A percentile compares a stretch with the other conserved stretches of the same genome.
phyloP scores from a whole-genome alignment of 2,797 vertebrate genomes.

The Myotis findleyi region DNA sequence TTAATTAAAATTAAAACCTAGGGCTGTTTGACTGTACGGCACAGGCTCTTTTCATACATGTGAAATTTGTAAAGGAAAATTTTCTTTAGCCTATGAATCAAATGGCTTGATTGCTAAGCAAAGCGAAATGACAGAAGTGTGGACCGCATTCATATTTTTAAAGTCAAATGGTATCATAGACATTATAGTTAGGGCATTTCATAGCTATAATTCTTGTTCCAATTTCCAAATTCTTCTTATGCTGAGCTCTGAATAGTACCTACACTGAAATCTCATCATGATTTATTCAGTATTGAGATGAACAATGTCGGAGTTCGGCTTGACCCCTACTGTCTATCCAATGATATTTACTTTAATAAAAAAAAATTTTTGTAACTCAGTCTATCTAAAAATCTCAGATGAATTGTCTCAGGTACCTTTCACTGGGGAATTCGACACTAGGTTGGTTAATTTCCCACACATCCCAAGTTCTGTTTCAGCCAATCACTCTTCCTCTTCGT shows the following conservation, averaged over 20 bases:
- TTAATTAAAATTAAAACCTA: conserved; percentile 59
- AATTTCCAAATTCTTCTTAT: conserved; percentile 51
- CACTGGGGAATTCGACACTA: conserved; percentile 16
- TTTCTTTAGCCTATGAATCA: conserved; percentile 56
- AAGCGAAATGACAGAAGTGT: not conserved
- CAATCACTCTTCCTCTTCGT: conserved; percentile 26
- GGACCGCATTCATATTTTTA: conserved; percentile 43
- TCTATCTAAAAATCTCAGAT: conserved; percentile 7
- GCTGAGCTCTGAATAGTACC: not conserved
- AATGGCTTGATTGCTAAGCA: conserved; percentile 1
- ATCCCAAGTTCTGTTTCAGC: conserved; percentile 18
- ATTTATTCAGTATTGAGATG: conserved; percentile 9
- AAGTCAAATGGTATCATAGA: conserved; percentile 17
- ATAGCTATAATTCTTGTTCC: not conserved
- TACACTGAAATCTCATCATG: conserved; percentile 43
- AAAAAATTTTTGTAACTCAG: not conserved
- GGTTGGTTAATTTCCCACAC: not conserved
- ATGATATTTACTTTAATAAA: not conserved
- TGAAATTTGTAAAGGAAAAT: conserved; percentile 48
- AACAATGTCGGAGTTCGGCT: conserved; percentile 21
- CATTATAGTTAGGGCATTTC: conserved; percentile 4
- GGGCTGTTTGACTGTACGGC: not conserved
- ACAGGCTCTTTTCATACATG: not conserved
- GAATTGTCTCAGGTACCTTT: not conserved
- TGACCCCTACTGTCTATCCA: not conserved